Base-by-base conservation (phyloP, 2,797 vertebrate species). In the Megaceryle alcyon region DNA sequence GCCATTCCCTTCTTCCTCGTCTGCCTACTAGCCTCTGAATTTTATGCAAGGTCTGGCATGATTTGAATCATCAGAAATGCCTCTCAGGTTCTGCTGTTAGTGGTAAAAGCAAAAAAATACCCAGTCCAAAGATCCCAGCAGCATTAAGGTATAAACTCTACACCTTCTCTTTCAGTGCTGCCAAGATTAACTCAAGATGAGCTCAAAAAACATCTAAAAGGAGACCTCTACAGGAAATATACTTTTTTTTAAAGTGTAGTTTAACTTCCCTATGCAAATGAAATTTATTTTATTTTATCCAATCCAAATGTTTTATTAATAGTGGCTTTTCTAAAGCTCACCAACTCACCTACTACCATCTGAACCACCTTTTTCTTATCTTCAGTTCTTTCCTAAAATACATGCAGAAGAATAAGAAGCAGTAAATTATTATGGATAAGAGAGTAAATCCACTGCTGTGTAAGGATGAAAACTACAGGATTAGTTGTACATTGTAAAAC, bases 351-450 rank as follows among this genome's bases (percentile, higher is more conserved):
- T 97, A 98, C 99, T 93, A 98, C 98, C 98, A 99, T 95, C 94
- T 99, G 98, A 93, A 99, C 98, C 35, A 99, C 99, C 96, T 99
- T 99, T 94, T 99, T 99, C 98, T 99, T 99, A 90, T 99, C 99
- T 65, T 99, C 99, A 29, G 98, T 99, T 90, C 99, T 98, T 92
- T 99, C 99, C 99, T 99, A 88, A 75, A 96, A 97, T 51, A 28
- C 4, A 63, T 57, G 57, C 44, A 71, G 23, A 73, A 59, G 33
- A 78, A 76, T 37, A 10, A 85, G 29, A 56, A 94, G 15, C 48
- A 12, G 5, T 63, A 66, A 43, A 26, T 86, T 66, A 69, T 43
- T 86, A 49, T 17, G 19, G 26, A 75, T 77, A 56, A 68, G 53
- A 72, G 41, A 71, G 16, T n/a, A 91, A 88, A 88, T 11, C 4